phyloP scores from a whole-genome alignment of 2,113 vertebrate species.

The Chlorodrepanis virens region DNA sequence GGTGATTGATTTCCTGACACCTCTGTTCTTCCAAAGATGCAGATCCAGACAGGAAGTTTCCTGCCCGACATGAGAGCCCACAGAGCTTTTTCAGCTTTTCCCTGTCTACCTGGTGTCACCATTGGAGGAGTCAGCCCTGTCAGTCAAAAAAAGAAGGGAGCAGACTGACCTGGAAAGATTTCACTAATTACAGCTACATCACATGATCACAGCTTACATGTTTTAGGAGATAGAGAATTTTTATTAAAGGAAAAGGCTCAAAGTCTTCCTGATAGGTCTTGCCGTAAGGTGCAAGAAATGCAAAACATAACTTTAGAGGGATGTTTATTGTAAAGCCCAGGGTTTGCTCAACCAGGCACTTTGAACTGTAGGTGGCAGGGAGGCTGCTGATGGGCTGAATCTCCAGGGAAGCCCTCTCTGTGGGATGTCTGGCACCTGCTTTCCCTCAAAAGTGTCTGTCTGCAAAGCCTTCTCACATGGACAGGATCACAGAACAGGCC shows the following conservation, averaged over 20 bases:
- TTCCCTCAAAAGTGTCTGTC: background rate
- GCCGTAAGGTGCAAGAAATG: background rate
- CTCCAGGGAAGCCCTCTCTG: background rate
- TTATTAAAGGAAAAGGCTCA: background rate
- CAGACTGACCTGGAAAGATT: background rate
- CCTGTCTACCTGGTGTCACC: background rate
- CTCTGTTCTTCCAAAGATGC: background rate
- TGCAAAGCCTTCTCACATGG: background rate
- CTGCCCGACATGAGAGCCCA: background rate
- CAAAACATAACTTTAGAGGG: background rate
- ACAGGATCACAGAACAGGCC: background rate
- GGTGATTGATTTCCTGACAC: background rate
- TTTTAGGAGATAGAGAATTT: background rate
- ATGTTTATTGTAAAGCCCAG: background rate
- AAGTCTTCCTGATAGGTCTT: background rate
- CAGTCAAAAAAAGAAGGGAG: background rate
- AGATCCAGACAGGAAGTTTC: background rate
- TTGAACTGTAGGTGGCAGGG: accelerated
- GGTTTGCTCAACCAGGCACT: background rate
- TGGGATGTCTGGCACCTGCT: background rate
- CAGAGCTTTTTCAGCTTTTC: background rate
- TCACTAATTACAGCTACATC: background rate
- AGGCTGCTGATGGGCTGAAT: background rate
- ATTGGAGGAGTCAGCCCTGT: background rate
- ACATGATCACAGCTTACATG: background rate